These are phyloP conservation scores for Ptychoptera albimana DNA, from an alignment of 2,888 invertebrate species.

Conservation along the genomic window DNA sequence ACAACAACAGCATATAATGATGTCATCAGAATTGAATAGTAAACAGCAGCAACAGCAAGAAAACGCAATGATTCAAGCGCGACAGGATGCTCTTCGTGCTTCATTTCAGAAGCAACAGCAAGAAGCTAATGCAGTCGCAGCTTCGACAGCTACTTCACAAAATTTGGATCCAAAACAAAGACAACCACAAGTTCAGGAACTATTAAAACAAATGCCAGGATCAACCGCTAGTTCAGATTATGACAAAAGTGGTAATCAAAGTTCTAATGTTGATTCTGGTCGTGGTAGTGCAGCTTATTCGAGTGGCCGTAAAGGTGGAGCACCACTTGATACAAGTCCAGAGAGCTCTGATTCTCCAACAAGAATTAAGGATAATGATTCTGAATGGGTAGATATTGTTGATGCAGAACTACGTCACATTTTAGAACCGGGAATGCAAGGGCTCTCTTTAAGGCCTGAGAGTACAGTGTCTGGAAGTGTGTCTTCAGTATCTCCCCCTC, in stretches of 20 bases:
- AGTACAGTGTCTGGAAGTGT: slow-evolving; percentile 49
- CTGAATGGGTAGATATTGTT: slow-evolving; percentile 69
- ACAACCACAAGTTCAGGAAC: slow-evolving; percentile 9
- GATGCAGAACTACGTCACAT: slow-evolving; percentile 66
- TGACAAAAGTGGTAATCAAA: slow-evolving; percentile 57
- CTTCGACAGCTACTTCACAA: slow-evolving; percentile 33
- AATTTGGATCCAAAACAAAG: slow-evolving; percentile 23
- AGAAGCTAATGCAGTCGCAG: slow-evolving; percentile 22
- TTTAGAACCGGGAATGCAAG: slow-evolving; percentile 55
- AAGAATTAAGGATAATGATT: slow-evolving; percentile 36
- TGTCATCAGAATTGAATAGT: not conserved
- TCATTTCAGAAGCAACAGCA: slow-evolving; percentile 12
- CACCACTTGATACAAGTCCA: slow-evolving; percentile 36
- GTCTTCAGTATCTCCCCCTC: slow-evolving; percentile 59
- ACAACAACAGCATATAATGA: not conserved
- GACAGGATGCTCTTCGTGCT: slow-evolving; percentile 13
- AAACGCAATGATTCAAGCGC: slow-evolving; percentile 17
- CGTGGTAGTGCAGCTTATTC: slow-evolving; percentile 68
- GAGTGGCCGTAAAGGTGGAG: slow-evolving; percentile 44
- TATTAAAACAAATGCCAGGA: slow-evolving; percentile 29
- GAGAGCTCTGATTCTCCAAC: slow-evolving; percentile 38
- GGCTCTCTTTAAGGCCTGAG: slow-evolving; percentile 39
- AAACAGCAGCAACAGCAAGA: slow-evolving; percentile 5
- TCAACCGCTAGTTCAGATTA: slow-evolving; percentile 56
- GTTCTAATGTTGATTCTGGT: slow-evolving; percentile 63